These are phyloP conservation scores for Anoplolepis gracilipes DNA, from an alignment of 1,140 invertebrate genomes.

Conservation along the genomic window DNA sequence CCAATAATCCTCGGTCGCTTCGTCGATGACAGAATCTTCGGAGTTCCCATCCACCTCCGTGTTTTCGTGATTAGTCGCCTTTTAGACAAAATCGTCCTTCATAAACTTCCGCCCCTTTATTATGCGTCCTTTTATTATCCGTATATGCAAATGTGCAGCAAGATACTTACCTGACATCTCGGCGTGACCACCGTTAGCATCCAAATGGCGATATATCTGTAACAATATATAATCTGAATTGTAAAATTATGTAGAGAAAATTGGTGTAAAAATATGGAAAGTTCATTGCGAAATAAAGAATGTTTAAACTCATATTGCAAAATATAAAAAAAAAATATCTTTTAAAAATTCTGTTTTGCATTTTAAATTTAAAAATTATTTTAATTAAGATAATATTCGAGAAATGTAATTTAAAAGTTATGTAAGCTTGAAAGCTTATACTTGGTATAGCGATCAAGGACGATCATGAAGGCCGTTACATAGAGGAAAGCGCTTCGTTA, in stretches of 20 bases:
- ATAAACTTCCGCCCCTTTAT: neutral
- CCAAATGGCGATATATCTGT: conserved; percentile 80
- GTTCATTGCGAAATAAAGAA: neutral
- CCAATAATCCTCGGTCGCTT: conserved; percentile 85
- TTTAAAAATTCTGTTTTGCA: neutral
- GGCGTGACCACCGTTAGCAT: conserved; percentile 76
- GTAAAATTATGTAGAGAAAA: neutral
- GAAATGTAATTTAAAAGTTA: neutral
- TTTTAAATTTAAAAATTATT: neutral
- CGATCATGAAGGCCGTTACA: neutral
- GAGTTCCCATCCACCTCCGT: conserved; percentile 77
- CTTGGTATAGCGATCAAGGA: conserved; percentile 19
- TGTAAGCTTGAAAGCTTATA: neutral
- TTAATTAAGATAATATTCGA: neutral
- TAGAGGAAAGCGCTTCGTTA: neutral
- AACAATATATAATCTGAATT: conserved; percentile 67
- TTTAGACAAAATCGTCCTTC: neutral
- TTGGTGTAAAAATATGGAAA: neutral
- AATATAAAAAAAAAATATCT: neutral
- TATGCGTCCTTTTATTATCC: too few species aligned
- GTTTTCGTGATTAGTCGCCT: conserved; percentile 79
- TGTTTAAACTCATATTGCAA: neutral
- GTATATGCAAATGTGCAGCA: neutral
- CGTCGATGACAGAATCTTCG: conserved; percentile 81
- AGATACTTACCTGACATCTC: conserved; percentile 78